These are phyloP conservation scores for Ovis aries DNA, from an alignment of 2,113 vertebrate genomes.

Conservation along the genomic window ARS-UI_Ramb_v3.0 NC_056071.1:33757501-33758000, in stretches of 20 bases:
- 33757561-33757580: not conserved
- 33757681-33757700: not conserved
- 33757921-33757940: not conserved
- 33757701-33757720: not conserved
- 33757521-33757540: not conserved
- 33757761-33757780: not conserved
- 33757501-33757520: not conserved
- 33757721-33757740: not conserved
- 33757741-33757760: not conserved
- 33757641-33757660: not conserved
- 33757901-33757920: not conserved
- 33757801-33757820: not conserved
- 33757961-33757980: not conserved
- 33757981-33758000: not conserved
- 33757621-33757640: not conserved
- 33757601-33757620: not conserved
- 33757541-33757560: not conserved
- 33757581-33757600: not conserved
- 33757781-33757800: conserved; percentile 15
- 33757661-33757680: not conserved
- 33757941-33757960: not conserved
- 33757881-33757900: not conserved
- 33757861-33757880: not conserved
- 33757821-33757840: not conserved
- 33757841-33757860: not conserved